Percentiles rank a stretch among this genome's conserved stretches.
phyloP scores from a whole-genome alignment of 2,797 vertebrate genomes.

The Chanos chanos region DNA sequence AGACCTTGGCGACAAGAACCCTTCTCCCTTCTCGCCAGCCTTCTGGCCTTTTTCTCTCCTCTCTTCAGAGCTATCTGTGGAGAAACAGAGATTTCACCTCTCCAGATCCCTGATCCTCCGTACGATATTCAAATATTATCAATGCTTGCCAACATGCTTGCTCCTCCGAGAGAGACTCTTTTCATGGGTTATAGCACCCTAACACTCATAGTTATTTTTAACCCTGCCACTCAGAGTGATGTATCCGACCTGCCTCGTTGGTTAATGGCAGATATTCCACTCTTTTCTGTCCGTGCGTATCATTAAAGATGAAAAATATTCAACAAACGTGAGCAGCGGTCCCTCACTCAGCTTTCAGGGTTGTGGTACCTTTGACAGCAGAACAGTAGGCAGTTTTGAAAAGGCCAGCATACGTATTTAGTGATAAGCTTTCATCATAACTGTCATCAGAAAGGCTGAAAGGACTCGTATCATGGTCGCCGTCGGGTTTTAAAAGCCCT shows the following conservation, averaged over 20 bases:
- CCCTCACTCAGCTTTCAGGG: neutral
- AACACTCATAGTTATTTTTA: no score
- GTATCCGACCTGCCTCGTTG: slow-evolving; percentile 1
- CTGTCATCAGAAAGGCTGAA: slow-evolving; percentile 1
- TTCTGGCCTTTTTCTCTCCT: no score
- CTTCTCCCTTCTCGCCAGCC: no score
- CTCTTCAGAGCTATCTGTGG: no score
- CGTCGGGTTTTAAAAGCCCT: neutral
- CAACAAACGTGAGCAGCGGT: neutral
- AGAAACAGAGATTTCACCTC: no score
- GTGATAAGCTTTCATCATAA: slow-evolving; percentile 12
- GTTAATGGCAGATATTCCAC: neutral
- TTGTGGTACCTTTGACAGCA: neutral
- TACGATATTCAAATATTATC: no score
- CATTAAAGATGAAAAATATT: slow-evolving; percentile 2
- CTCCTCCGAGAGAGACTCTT: no score
- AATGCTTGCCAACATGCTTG: no score
- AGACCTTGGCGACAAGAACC: no score
- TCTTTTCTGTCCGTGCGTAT: slow-evolving; percentile 2
- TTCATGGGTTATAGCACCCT: no score
- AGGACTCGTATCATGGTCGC: neutral
- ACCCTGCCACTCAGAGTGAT: no score
- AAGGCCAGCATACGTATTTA: slow-evolving; percentile 31
- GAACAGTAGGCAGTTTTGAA: slow-evolving; percentile 1
- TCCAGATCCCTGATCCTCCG: no score